These are phyloP conservation scores for Chionodraco myersi DNA, from an alignment of 2,113 vertebrate species.

Conservation along the genomic window DNA sequence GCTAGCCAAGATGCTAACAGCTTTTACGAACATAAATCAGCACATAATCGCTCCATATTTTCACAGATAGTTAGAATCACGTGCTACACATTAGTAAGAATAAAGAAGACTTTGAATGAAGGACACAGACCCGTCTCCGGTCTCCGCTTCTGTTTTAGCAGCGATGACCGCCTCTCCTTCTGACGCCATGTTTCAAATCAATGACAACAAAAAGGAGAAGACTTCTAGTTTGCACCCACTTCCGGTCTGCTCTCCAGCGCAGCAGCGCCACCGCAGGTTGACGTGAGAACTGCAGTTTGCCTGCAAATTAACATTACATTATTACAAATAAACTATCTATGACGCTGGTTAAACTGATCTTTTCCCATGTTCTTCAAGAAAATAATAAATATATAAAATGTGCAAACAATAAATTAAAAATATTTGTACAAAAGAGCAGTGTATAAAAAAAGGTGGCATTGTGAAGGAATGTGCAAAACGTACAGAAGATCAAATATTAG, in stretches of 20 bases:
- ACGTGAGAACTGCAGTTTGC: not conserved
- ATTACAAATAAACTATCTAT: not conserved
- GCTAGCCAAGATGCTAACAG: slow-evolving; percentile 7
- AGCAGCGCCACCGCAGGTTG: slow-evolving; percentile 38
- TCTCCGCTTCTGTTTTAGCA: slow-evolving; percentile 62
- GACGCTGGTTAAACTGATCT: no score
- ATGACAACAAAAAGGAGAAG: slow-evolving; percentile 59
- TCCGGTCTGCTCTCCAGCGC: not conserved
- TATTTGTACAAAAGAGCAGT: no score
- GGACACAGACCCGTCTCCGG: slow-evolving; percentile 71
- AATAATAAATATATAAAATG: no score
- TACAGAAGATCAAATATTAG: no score
- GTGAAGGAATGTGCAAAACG: no score
- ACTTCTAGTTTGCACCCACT: not conserved
- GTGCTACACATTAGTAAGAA: rapidly evolving
- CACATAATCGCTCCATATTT: rapidly evolving
- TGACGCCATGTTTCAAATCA: slow-evolving; percentile 83
- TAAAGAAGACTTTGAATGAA: rapidly evolving
- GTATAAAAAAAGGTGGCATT: no score
- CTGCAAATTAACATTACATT: not conserved
- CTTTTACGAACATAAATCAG: not conserved
- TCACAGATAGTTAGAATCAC: rapidly evolving
- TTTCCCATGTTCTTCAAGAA: no score
- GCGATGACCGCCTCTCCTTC: slow-evolving; percentile 73
- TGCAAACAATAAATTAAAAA: no score